Evolutionary conservation across 30 jellyfish, hydroid and myxozoan genomes (phyloP), one percentile per base, ranked within the genome.

Genomic region (Hydractinia symbiolongicarpus): DNA sequence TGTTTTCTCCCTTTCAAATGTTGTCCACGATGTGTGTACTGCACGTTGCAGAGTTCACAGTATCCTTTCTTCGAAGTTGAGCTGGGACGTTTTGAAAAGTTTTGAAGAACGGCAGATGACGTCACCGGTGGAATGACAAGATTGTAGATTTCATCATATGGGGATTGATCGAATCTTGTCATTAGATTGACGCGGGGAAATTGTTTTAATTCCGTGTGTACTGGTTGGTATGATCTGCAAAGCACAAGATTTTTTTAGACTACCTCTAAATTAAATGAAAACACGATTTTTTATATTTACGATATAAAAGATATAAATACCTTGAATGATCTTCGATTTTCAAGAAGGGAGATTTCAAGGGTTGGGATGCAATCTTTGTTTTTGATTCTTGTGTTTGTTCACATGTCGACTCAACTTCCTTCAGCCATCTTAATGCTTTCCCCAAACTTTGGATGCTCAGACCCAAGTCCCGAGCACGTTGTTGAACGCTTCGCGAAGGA

Each of bases 391-490:
- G 74, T 51, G n/a, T 15, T 67, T 67, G 50, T 10, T n/a, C 67
- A 19, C 30, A 20, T 71, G 15, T 7, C 67, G 30, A 14, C 4
- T 71, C 80, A 20, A 71, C 60, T 10, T 71, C 68, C 5, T 71
- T 71, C 60, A 71, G 17, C 80, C 80, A 71, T 71, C 60, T 49
- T 4, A 20, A 53, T 5, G 61, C n/a, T 20, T 30, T 50, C n/a
- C 9, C 11, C 9, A 71, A 30, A 20, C 60, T 71, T 53, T 20
- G 55, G 56, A 71, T 53, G n/a, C 53, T 30, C 5, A 71, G 30
- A 8, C 80, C 80, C 44, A 71, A 20, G 17, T 20, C 60, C 60
- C 51, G 30, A 14, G 80, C 80, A 19, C 80, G 80, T 71, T 71
- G n/a, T 1, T 15, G 15, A 8, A 30, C n/a, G 54, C 60, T 71